Conservation (phyloP, 1,140 invertebrate genomes). For the Drosophila pachea region DNA sequence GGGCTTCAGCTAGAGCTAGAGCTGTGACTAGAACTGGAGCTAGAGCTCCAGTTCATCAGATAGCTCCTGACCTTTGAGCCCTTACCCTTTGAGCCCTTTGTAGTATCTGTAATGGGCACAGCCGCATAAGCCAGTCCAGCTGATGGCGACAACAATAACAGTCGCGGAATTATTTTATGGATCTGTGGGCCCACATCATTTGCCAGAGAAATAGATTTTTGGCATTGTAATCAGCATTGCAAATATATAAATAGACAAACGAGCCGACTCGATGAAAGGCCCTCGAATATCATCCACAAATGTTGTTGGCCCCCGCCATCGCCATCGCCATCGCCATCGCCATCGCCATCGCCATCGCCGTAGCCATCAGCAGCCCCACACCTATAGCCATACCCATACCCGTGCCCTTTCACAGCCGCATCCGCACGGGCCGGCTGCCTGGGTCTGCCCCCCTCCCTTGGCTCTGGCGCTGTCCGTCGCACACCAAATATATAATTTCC, state of each 20-base stretch:
- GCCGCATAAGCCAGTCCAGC: no score
- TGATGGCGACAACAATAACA: not conserved
- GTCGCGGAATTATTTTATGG: not conserved
- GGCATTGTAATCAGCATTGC: conserved; percentile 17
- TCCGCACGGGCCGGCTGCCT: not conserved
- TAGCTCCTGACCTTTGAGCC: no score
- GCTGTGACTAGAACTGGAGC: no score
- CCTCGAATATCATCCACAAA: conserved; percentile 40
- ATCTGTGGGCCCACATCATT: not conserved
- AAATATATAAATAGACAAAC: conserved; percentile 26
- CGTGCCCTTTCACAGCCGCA: not conserved
- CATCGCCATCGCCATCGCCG: no score
- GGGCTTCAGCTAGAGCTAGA: no score
- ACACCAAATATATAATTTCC: conserved; percentile 32
- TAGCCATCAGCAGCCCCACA: no score
- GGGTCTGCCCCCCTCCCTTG: not conserved
- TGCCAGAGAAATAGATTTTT: conserved; percentile 4
- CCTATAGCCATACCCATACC: not conserved
- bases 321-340: no score
- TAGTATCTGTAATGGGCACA: no score
- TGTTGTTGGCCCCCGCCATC: not conserved
- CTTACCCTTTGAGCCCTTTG: no score
- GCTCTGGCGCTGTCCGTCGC: not conserved
- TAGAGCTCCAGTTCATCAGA: no score
- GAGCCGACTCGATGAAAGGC: conserved; percentile 15